Evolutionary conservation across 1,140 invertebrate genomes (phyloP), one percentile per base, ranked within the genome.

Genomic region (Lepidurus packardi): DNA sequence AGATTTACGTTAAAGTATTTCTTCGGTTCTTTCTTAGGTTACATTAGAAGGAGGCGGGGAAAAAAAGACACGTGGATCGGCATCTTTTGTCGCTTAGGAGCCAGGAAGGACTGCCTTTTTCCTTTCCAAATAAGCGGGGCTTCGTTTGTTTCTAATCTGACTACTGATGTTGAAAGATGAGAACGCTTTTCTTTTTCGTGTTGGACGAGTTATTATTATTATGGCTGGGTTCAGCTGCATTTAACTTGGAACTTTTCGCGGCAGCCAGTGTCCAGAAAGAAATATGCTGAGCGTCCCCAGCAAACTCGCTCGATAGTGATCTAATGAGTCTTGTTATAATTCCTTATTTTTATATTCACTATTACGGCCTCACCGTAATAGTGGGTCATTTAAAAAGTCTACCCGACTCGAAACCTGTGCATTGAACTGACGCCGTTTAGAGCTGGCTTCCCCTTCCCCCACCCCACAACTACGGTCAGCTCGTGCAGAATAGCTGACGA

Each of bases 111-210:
- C 45, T 65, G 53, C 34, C 3, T 2, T 34, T 34, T 34, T 34
- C 4, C 34, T 0, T 34, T 34, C 7, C 9, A 65, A 13, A n/a
- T 65, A 8, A 65, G 47, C 2, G 11, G 47, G 21, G 47, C 21
- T n/a, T 47, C 16, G 53, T 65, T 65, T 65, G 21, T 65, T 65
- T 21, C 53, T 13, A 9, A 65, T 65, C 8, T 65, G 53, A 65
- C 53, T 65, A 65, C 21, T 65, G 53, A 65, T 16, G 53, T 65
- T 21, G 53, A 65, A 65, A 65, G 53, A 65, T 34, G 34, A 65
- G 21, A 65, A 21, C 21, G 13, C 53, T 21, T n/a, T 65, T 65
- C 21, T 13, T 65, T n/a, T 65, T 21, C 53, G 6, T 13, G 45
- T 11, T 47, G 45, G 53, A 65, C 53, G 13, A 16, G 13, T 7